A percentile compares a stretch with the other conserved stretches of the same genome.
These are phyloP conservation scores for Hyperoodon ampullatus DNA, from an alignment of 2,113 vertebrate species.

Conservation along the genomic window DNA sequence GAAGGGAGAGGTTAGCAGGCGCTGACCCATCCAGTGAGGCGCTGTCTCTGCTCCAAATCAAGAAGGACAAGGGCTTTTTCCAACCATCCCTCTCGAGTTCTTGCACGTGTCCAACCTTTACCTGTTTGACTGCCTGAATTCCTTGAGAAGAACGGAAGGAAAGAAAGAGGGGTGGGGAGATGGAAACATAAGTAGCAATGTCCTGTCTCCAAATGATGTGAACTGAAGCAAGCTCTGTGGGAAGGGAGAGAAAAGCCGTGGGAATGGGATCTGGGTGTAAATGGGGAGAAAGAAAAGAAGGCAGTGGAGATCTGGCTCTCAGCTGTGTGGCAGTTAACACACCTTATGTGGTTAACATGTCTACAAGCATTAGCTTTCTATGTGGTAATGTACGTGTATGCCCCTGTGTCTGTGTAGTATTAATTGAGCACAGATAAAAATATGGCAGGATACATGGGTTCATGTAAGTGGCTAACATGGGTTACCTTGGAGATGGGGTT, in stretches of 20 bases:
- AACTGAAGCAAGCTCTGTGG: background rate
- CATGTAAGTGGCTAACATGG: background rate
- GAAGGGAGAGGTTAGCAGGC: background rate
- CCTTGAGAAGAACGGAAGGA: background rate
- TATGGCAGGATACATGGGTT: background rate
- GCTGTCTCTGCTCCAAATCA: background rate
- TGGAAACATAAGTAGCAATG: background rate
- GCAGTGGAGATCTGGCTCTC: background rate
- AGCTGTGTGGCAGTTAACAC: background rate
- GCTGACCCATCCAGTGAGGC: background rate
- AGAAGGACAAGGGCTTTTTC: background rate
- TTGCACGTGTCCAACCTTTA: background rate
- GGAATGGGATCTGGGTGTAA: background rate
- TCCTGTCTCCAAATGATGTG: background rate
- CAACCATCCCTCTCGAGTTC: background rate
- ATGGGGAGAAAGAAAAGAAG: background rate
- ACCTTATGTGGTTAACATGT: background rate
- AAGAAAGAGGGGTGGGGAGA: background rate
- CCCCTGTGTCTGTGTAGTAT: background rate
- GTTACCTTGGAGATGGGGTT: background rate
- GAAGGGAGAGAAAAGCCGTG: background rate
- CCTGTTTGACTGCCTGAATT: background rate
- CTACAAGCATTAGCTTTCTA: background rate
- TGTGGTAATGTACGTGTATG: background rate
- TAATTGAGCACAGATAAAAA: background rate